Conservation (phyloP, 2,797 vertebrate genomes). For the Coluber constrictor region DNA sequence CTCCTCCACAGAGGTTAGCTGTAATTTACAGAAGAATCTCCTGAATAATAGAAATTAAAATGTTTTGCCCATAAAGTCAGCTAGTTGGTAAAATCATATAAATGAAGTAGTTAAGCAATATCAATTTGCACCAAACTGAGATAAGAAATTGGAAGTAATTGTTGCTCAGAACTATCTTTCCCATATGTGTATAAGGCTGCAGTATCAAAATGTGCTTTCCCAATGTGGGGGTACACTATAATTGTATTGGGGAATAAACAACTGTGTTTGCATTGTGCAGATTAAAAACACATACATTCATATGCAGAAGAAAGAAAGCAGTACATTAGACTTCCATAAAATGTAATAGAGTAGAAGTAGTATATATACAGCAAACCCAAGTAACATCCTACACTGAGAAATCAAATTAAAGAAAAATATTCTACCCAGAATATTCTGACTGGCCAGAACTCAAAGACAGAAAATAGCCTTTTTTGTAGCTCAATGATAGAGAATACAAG, state of each 20-base stretch:
- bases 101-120: background rate
- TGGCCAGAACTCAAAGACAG: background rate
- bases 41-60: constrained; percentile 11
- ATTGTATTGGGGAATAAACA: background rate
- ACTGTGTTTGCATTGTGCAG: background rate
- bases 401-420: background rate
- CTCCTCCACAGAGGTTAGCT: constrained; percentile 33
- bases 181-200: background rate
- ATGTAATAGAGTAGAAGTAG: background rate
- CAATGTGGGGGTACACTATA: background rate
- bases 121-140: background rate
- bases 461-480: background rate
- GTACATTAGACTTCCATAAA: background rate
- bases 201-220: background rate
- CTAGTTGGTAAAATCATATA: background rate
- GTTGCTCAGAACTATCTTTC: background rate
- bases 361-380: background rate
- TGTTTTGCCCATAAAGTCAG: background rate
- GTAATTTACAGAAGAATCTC: constrained; percentile 11
- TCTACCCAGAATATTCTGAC: background rate
- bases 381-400: background rate
- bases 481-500: background rate
- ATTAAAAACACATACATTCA: background rate
- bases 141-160: background rate
- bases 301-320: background rate